These are phyloP conservation scores for Hecatera dysodea DNA, from an alignment of 2,888 invertebrate species.

Conservation along the genomic window DNA sequence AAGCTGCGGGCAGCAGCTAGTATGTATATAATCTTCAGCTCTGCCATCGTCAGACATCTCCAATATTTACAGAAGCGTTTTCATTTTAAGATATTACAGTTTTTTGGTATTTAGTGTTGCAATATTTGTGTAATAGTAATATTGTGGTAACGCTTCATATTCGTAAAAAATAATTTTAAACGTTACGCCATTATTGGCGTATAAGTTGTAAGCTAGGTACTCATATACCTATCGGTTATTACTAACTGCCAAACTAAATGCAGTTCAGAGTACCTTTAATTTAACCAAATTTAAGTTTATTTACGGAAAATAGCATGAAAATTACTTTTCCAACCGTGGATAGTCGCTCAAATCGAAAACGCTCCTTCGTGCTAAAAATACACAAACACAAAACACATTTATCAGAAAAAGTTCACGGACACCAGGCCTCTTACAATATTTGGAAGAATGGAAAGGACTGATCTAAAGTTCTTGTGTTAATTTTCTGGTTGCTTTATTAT, in stretches of 20 bases:
- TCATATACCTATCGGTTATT: too few species aligned
- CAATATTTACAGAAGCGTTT: not conserved
- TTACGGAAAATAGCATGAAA: not conserved
- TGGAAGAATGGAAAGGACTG: not conserved
- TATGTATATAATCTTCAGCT: not conserved
- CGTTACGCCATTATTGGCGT: not conserved
- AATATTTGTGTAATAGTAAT: not conserved
- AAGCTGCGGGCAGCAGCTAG: too few species aligned
- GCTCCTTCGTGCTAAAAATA: constrained; percentile 7
- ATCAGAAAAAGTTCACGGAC: constrained; percentile 14
- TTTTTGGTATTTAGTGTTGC: not conserved
- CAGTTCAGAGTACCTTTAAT: not conserved
- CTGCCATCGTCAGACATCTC: not conserved
- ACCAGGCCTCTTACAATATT: not conserved
- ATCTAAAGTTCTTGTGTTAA: not conserved
- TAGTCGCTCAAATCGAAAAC: constrained; percentile 8
- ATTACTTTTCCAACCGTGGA: not conserved
- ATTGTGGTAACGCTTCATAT: not conserved
- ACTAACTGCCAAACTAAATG: too few species aligned
- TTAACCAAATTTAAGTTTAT: not conserved
- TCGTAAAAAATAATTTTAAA: not conserved
- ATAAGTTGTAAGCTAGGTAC: not conserved
- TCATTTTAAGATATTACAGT: not conserved
- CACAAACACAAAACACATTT: constrained; percentile 25
- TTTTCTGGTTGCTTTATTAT: not conserved